Conservation (phyloP, 2,113 vertebrate species). For the Ophiodon elongatus region DNA sequence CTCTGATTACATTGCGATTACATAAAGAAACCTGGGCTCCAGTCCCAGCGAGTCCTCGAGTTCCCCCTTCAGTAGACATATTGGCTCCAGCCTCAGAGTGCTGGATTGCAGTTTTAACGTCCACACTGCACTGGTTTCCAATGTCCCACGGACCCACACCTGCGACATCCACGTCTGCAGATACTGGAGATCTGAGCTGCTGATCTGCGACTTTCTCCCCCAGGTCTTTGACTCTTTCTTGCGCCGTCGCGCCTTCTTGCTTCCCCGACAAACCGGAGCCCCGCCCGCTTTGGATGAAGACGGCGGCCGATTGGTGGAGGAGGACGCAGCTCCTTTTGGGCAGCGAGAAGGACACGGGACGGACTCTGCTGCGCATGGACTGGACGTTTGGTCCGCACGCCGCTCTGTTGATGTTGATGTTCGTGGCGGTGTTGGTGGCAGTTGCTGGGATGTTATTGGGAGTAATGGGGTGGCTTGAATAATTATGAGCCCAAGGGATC, state of each 20-base stretch:
- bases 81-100: slow-evolving; percentile 37
- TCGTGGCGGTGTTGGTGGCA: background rate
- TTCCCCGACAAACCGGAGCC: slow-evolving; percentile 42
- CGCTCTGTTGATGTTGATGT: slow-evolving; percentile 5
- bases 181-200: slow-evolving; percentile 38
- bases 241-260: slow-evolving; percentile 3
- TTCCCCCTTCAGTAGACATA: slow-evolving; percentile 30
- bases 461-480: slow-evolving; percentile 33
- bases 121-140: slow-evolving; percentile 54
- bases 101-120: slow-evolving; percentile 41
- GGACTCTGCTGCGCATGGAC: slow-evolving; percentile 44
- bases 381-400: background rate
- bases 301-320: slow-evolving; percentile 75
- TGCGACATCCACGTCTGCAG: slow-evolving; percentile 15
- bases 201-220: slow-evolving; percentile 26
- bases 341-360: slow-evolving; percentile 78
- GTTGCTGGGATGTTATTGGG: slow-evolving; percentile 36
- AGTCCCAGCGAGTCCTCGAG: slow-evolving; percentile 31
- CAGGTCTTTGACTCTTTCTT: slow-evolving; percentile 39
- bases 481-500: slow-evolving; percentile 50
- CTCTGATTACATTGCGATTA: slow-evolving; percentile 38
- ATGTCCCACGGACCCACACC: slow-evolving; percentile 36
- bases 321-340: slow-evolving; percentile 78
- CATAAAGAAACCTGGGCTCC: slow-evolving; percentile 56
- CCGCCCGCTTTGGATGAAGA: slow-evolving; percentile 72